Percentiles rank a stretch among this genome's conserved stretches.
Conservation (phyloP, 1,140 invertebrate species). For the Pollicipes pollicipes region DNA sequence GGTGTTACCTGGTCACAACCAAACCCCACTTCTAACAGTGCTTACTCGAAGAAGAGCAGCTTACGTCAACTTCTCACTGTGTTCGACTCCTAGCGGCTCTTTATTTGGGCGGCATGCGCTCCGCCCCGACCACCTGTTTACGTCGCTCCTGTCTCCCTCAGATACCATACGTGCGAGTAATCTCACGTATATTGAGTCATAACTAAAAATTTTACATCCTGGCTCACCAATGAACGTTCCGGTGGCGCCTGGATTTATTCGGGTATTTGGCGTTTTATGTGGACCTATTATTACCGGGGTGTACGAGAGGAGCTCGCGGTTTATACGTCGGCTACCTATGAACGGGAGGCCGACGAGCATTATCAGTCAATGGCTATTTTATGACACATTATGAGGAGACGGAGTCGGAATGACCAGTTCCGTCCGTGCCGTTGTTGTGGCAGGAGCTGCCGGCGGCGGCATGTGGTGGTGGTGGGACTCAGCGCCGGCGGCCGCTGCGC, state of each 20-base stretch:
- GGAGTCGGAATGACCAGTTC: neutral
- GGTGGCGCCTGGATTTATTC: neutral
- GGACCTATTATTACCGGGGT: neutral
- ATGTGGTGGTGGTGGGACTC: neutral
- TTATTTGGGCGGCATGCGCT: neutral
- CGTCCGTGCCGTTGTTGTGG: neutral
- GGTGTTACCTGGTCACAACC: too few relatives aligned
- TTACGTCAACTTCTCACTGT: neutral
- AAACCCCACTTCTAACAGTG: too few relatives aligned
- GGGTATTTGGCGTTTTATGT: neutral
- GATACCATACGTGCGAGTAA: neutral
- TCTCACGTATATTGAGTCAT: conserved; percentile 2
- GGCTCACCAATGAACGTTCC: neutral
- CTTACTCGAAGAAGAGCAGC: too few relatives aligned
- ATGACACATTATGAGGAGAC: neutral
- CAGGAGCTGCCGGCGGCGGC: neutral
- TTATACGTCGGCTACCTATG: neutral
- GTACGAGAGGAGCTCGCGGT: neutral
- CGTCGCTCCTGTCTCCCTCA: neutral
- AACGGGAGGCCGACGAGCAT: neutral
- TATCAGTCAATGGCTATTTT: neutral
- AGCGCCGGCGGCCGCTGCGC: neutral
- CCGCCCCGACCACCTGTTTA: neutral
- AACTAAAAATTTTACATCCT: neutral
- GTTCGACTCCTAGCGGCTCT: neutral